Conservation (phyloP, 2,797 vertebrate species). For the Gymnodraco acuticeps region DNA sequence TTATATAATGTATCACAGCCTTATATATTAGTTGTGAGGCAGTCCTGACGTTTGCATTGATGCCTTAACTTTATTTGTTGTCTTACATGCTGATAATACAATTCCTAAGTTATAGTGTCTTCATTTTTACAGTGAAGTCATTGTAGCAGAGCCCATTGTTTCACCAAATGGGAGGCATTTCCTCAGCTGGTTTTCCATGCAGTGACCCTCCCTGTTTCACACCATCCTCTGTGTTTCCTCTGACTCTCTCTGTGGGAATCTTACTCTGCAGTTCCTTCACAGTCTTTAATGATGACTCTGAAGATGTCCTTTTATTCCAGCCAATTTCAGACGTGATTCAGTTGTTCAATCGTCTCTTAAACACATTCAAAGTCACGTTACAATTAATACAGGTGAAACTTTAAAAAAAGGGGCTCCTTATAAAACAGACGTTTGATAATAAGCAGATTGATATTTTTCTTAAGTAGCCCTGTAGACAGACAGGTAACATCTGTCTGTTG, state of each 20-base stretch:
- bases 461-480: background rate
- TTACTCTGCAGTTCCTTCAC: background rate
- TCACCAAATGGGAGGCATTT: slow-evolving; percentile 65
- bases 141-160: slow-evolving; percentile 48
- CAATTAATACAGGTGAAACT: background rate
- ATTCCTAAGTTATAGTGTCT: background rate
- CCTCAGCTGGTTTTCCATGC: slow-evolving; percentile 56
- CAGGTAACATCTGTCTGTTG: background rate
- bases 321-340: background rate
- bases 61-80: background rate
- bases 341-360: background rate
- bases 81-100: background rate
- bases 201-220: slow-evolving; percentile 23
- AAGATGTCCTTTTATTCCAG: background rate
- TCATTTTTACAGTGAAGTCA: slow-evolving; percentile 1
- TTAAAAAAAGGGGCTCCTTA: background rate
- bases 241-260: slow-evolving; percentile 4
- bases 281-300: background rate
- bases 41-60: background rate
- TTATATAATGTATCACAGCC: background rate
- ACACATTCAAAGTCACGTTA: background rate
- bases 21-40: background rate
- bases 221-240: slow-evolving; percentile 27
- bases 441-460: background rate
- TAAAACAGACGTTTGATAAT: background rate